Evolutionary conservation across 2,888 invertebrate genomes (phyloP).

Genomic region (Cephonodes hylas): DNA sequence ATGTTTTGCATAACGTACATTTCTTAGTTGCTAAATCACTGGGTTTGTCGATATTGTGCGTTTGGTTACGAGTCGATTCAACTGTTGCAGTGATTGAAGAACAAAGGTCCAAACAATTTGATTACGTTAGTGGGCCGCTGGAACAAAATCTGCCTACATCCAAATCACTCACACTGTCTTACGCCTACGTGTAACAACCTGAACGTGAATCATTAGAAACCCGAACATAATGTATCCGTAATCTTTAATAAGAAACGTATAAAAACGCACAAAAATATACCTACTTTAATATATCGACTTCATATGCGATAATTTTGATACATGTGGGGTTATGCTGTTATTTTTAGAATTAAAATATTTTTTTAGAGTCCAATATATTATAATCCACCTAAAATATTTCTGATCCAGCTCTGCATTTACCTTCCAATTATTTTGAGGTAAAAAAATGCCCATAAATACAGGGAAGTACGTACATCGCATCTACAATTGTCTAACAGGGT

Average conservation of each 20-base stretch:
- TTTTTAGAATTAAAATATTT: too few species aligned
- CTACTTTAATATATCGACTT: not conserved
- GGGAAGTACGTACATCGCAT: too few species aligned
- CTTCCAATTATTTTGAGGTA: too few species aligned
- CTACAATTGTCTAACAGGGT: too few species aligned
- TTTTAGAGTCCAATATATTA: too few species aligned
- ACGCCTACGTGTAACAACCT: conserved; percentile 34
- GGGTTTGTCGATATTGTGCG: not conserved
- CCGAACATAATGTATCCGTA: conserved; percentile 18
- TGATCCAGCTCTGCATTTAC: too few species aligned
- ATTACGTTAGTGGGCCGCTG: conserved; percentile 15
- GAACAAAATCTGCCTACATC: conserved; percentile 34
- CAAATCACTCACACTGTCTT: conserved; percentile 21
- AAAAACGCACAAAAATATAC: not conserved
- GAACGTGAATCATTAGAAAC: conserved; percentile 36
- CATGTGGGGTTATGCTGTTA: too few species aligned
- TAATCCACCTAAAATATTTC: too few species aligned
- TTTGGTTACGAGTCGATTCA: not conserved
- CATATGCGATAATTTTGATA: not conserved
- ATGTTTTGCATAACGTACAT: too few species aligned
- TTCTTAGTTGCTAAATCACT: not conserved
- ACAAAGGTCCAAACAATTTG: not conserved
- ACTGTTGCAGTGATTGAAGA: not conserved
- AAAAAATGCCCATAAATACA: too few species aligned
- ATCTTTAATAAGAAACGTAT: conserved; percentile 15